phyloP scores from a whole-genome alignment of 1,140 invertebrate genomes.

The Drosophila malerkotliana region DNA sequence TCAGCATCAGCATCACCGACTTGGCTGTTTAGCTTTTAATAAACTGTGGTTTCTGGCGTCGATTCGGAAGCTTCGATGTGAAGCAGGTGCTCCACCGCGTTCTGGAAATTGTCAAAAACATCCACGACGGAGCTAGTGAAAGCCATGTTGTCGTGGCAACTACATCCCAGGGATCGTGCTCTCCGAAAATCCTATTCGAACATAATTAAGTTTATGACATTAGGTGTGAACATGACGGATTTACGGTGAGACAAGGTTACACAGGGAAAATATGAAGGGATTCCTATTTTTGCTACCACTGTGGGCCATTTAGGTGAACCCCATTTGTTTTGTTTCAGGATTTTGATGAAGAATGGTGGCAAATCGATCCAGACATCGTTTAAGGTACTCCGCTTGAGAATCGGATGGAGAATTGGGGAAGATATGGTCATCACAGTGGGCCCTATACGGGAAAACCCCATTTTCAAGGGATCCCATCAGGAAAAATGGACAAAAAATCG shows the following conservation, averaged over 20 bases:
- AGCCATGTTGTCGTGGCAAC: constrained; percentile 44
- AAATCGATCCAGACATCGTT: too few relatives aligned
- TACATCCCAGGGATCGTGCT: constrained; percentile 28
- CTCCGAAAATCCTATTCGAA: constrained; percentile 43
- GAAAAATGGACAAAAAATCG: too few relatives aligned
- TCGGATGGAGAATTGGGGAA: too few relatives aligned
- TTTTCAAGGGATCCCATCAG: too few relatives aligned
- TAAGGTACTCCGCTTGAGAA: too few relatives aligned
- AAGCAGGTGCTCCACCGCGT: constrained; percentile 8
- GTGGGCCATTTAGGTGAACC: too few relatives aligned
- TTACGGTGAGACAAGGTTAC: not conserved
- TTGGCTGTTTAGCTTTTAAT: constrained; percentile 73
- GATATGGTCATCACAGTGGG: too few relatives aligned
- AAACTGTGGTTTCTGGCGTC: constrained; percentile 55
- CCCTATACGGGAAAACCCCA: too few relatives aligned
- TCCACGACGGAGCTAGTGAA: constrained; percentile 28
- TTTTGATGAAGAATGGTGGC: too few relatives aligned
- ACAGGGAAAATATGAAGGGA: not conserved
- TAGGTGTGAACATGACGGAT: constrained; percentile 46
- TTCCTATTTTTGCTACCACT: not conserved
- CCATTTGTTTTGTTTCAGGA: too few relatives aligned
- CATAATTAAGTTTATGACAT: constrained; percentile 68
- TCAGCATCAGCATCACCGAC: constrained; percentile 55
- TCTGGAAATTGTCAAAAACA: constrained; percentile 67
- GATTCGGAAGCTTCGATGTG: constrained; percentile 32